These are phyloP conservation scores for Phylloscopus whistleri DNA, from an alignment of 2,113 vertebrate species.

Conservation along the genomic window DNA sequence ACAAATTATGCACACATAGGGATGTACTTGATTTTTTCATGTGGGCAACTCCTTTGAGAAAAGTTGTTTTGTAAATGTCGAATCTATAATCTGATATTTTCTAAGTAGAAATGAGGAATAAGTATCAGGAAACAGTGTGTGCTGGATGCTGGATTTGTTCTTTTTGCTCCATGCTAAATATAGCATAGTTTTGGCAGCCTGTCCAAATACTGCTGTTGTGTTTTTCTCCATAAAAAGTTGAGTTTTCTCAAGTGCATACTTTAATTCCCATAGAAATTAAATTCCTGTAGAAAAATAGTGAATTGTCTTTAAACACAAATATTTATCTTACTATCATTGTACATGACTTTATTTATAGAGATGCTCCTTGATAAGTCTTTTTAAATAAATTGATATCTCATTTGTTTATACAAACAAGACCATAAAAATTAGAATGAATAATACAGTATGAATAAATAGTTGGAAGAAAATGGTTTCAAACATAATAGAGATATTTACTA, in stretches of 20 bases:
- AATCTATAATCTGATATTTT: not conserved
- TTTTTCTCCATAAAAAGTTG: conserved; percentile 28
- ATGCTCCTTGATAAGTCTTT: not conserved
- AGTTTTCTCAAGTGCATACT: conserved; percentile 12
- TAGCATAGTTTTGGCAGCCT: conserved; percentile 36
- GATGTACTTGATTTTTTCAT: not conserved
- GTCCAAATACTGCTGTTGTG: conserved; percentile 1
- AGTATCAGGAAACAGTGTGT: not conserved
- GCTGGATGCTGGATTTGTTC: not conserved
- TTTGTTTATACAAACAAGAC: not conserved
- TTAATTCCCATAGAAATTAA: conserved; percentile 44
- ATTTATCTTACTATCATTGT: conserved; percentile 16
- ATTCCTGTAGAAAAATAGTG: conserved; percentile 30
- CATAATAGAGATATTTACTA: not conserved
- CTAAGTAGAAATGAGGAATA: not conserved
- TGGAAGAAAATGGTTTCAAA: not conserved
- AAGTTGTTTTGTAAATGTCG: not conserved
- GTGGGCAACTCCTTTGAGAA: not conserved
- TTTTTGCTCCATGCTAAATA: conserved; percentile 38
- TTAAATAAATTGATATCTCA: not conserved
- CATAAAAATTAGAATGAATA: not conserved
- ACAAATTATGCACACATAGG: not conserved
- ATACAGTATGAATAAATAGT: not conserved
- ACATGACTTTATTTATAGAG: not conserved
- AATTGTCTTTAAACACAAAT: conserved; percentile 38